A percentile compares a stretch with the other conserved stretches of the same genome.
phyloP scores from a whole-genome alignment of 2,888 invertebrate genomes.

The Geotrupes spiniger region DNA sequence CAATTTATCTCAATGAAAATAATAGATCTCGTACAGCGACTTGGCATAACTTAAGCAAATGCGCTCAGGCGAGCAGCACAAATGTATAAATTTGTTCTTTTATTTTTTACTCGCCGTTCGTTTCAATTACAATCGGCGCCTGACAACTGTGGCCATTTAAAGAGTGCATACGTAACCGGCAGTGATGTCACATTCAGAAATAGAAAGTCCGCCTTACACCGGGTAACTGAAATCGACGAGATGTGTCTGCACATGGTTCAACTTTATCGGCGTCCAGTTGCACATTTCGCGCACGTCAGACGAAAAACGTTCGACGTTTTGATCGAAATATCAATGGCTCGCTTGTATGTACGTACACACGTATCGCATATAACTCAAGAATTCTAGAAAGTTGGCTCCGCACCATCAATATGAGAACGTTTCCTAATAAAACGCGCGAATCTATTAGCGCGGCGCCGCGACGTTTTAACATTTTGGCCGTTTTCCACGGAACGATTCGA shows the following conservation, averaged over 20 bases:
- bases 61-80: too few species aligned
- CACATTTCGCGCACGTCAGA: too few species aligned
- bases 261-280: not conserved
- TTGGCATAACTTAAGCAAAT: too few species aligned
- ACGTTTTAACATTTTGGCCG: too few species aligned
- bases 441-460: too few species aligned
- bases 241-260: not conserved
- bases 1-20: too few species aligned
- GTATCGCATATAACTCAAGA: not conserved
- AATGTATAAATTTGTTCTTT: conserved; percentile 11
- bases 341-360: not conserved
- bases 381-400: conserved; percentile 6
- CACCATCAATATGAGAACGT: not conserved
- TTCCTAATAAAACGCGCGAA: not conserved
- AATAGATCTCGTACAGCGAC: too few species aligned
- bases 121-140: conserved; percentile 17
- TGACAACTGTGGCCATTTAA: conserved; percentile 54
- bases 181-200: conserved; percentile 62
- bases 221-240: conserved; percentile 7
- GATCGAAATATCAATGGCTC: not conserved
- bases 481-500: too few species aligned
- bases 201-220: conserved; percentile 49
- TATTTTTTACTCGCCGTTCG: conserved; percentile 36
- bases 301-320: too few species aligned
- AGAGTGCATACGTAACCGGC: conserved; percentile 58